These are phyloP conservation scores for Tigriopus californicus DNA, from an alignment of 2,888 invertebrate species.

Conservation along the genomic window DNA sequence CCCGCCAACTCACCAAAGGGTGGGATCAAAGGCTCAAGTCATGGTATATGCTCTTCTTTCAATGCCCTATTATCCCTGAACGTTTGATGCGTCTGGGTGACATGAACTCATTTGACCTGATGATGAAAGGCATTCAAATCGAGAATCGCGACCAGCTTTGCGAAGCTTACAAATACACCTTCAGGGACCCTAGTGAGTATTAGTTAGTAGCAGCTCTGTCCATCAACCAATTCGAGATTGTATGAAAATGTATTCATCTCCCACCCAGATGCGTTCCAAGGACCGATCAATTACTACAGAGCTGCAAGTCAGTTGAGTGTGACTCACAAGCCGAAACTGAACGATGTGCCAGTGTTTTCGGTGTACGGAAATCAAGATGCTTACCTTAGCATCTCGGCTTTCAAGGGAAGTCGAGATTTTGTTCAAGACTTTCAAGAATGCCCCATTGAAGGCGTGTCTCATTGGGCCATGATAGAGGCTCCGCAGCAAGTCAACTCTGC, in stretches of 20 bases:
- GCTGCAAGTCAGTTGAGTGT: not conserved
- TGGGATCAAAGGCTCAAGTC: constrained; percentile 31
- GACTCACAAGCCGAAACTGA: not conserved
- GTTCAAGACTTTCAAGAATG: constrained; percentile 6
- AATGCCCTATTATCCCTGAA: constrained; percentile 38
- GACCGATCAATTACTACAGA: constrained; percentile 39
- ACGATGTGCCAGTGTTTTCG: constrained; percentile 8
- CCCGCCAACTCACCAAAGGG: constrained; percentile 28
- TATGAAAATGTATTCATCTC: constrained; percentile 7
- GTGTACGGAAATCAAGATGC: constrained; percentile 10
- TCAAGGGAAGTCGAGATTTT: not conserved
- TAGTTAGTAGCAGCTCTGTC: not conserved
- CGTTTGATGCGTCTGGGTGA: constrained; percentile 27
- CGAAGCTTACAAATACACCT: constrained; percentile 40
- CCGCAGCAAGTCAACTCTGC: not conserved
- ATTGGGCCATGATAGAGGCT: not conserved
- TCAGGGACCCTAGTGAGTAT: constrained; percentile 34
- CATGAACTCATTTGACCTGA: too few relatives aligned
- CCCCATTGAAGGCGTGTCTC: not conserved
- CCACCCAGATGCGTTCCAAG: constrained; percentile 34
- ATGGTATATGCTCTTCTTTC: constrained; percentile 40
- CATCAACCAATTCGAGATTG: not conserved
- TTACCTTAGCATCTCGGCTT: not conserved
- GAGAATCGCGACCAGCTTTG: constrained; percentile 27
- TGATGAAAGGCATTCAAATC: constrained; percentile 23